Conservation (phyloP, 2,797 vertebrate genomes). For the Tachyglossus aculeatus region DNA sequence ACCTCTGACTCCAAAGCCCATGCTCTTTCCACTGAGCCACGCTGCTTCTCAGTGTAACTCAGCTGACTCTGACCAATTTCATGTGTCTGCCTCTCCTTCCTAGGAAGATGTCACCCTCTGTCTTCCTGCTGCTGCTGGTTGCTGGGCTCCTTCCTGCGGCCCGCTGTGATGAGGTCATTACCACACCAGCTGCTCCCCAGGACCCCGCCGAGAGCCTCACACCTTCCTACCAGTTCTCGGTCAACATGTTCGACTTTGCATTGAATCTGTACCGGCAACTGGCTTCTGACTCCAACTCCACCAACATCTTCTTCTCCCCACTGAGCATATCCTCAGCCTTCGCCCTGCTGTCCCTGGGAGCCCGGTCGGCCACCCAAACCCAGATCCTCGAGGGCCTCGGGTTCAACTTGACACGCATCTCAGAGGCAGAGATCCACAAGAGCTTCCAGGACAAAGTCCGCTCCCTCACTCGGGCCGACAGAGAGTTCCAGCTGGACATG, state of each 20-base stretch:
- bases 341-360: slow-evolving; percentile 79
- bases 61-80: not conserved
- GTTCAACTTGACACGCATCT: slow-evolving; percentile 71
- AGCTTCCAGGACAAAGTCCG: slow-evolving; percentile 73
- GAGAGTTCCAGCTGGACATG: slow-evolving; percentile 68
- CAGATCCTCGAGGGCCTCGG: slow-evolving; percentile 79
- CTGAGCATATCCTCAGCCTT: slow-evolving; percentile 78
- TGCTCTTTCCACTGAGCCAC: not conserved
- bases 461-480: slow-evolving; percentile 50
- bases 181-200: slow-evolving; percentile 23
- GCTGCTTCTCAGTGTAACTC: not conserved
- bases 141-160: slow-evolving; percentile 11
- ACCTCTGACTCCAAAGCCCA: too few relatives aligned
- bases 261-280: slow-evolving; percentile 78
- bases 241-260: slow-evolving; percentile 77
- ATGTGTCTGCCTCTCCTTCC: not conserved
- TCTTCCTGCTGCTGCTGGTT: slow-evolving; percentile 38
- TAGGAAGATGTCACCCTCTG: not conserved
- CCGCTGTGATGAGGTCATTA: not conserved
- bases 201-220: not conserved
- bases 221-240: slow-evolving; percentile 24
- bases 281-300: slow-evolving; percentile 36
- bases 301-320: slow-evolving; percentile 86
- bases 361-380: slow-evolving; percentile 66
- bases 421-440: slow-evolving; percentile 65